Evolutionary conservation across 2,888 invertebrate genomes (phyloP), one percentile per base, ranked within the genome.

Genomic region (Agonum fuliginosum): DNA sequence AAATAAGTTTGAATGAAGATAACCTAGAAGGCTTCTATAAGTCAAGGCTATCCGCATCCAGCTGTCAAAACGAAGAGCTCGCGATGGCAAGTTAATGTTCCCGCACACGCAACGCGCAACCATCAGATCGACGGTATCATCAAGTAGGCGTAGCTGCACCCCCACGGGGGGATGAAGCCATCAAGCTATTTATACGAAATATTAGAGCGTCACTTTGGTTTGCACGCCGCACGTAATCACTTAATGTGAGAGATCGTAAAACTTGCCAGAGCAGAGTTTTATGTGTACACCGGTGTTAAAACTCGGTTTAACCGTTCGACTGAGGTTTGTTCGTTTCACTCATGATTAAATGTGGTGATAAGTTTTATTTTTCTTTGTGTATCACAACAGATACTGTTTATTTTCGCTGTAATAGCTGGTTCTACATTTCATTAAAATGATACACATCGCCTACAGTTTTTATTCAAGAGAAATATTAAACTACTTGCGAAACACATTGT

Each of bases 11-110:
- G 37, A 67, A 67, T 67, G 37, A 67, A 34, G 67, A 34, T 67
- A 67, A 67, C 54, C 20, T 24, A 54, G 20, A 48, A 20, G 48
- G 19, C 10, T 17, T 58, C 14, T 34, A 67, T 67, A 51, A 71
- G 71, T 72, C 71, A 72, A 72, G 71, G 71, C 71, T 72, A 54
- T 67, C 54, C 24, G 19, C 41, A 17, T 37, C 27, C 27, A 48
- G 10, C 51, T 48, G 71, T 72, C 71, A 54, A 51, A 72, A 51
- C 51, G 67, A 67, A 22, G 37, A 67, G 67, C 20, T 37, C 37
- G 41, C 37, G 37, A 37, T 37, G 22, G 12, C n/a, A 10, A 43
- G 70, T 17, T 72, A 72, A 72, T 72, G 71, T 72, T 51, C 34
- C 19, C 12, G 51, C 34, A n/a, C 71, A 72, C 71, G 71, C 71